Evolutionary conservation across 2,113 vertebrate genomes (phyloP).

Genomic region (Paraplagusia blochii): DNA sequence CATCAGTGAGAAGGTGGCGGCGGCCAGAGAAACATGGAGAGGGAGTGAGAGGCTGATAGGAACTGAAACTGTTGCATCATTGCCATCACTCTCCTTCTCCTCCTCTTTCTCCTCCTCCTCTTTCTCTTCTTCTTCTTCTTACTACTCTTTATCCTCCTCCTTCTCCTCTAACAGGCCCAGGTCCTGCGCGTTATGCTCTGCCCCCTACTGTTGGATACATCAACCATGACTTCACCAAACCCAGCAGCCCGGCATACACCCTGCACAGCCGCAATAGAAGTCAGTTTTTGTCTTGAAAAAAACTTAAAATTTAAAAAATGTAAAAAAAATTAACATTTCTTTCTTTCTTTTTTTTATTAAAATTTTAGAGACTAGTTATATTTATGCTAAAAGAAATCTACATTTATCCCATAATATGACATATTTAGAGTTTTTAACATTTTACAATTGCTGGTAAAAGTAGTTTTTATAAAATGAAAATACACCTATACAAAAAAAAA

Average conservation of each 20-base stretch:
- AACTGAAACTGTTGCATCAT: constrained; percentile 46
- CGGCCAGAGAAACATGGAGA: constrained; percentile 22
- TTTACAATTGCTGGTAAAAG: too few relatives aligned
- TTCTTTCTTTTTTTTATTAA: too few relatives aligned
- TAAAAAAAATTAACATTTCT: too few relatives aligned
- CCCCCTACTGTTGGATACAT: constrained; percentile 82
- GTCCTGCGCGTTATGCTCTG: constrained; percentile 79
- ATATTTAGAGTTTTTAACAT: too few relatives aligned
- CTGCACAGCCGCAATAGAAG: constrained; percentile 76
- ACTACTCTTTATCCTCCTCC: constrained; percentile 2
- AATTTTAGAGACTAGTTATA: too few relatives aligned
- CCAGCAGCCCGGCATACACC: constrained; percentile 80
- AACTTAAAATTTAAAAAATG: too few relatives aligned
- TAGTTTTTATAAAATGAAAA: too few relatives aligned
- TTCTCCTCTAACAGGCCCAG: constrained; percentile 70
- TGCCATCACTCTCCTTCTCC: constrained; percentile 15
- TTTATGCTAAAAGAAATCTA: too few relatives aligned
- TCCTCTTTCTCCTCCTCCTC: constrained; percentile 24
- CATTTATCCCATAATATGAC: too few relatives aligned
- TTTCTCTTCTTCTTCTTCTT: too few relatives aligned
- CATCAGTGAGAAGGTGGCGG: constrained; percentile 45
- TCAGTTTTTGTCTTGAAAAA: constrained; percentile 53
- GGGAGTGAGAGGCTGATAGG: constrained; percentile 7
- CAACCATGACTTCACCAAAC: constrained; percentile 85
- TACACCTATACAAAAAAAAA: too few relatives aligned